Base-by-base conservation (phyloP, 2,797 vertebrate species). In the Aldrovandia affinis region DNA sequence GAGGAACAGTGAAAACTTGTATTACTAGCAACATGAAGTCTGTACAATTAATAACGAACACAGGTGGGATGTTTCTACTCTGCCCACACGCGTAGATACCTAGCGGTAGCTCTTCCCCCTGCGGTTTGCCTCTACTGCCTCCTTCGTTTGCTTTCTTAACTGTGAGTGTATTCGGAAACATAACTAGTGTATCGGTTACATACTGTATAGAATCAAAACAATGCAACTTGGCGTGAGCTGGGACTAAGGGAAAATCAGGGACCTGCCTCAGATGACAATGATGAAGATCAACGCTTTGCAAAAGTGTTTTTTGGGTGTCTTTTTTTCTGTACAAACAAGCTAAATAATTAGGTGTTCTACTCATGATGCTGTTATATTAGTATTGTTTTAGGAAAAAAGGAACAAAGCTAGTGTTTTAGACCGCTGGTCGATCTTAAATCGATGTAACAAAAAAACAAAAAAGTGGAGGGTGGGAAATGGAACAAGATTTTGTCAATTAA, bases 21-120 rank as follows among this genome's bases (percentile, higher is more conserved):
- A 86, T 77, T 80, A 89, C 52, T 86, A 85, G 87, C 68, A 78
- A 85, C 86, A 86, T 57, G 39, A 90, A 89, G 87, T 88, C 88
- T 88, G 88, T 90, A 88, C n/a, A 88, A 77, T 85, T 90, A 88
- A 86, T 85, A 86, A 86, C 84, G 68, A 90, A 86, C 86, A 89
- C 83, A 82, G 85, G 77, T 73, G 84, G 91, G 90, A 91, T 90
- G 86, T 92, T 94, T 94, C 88, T 92, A 90, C 89, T 92, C 87
- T 89, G 83, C 83, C 83, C 84, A 86, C 88, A 88, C 84, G 82
- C 80, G 83, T 81, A 33, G 28, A 18, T 33, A 28, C 39, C 22
- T 44, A 75, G 70, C 9, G 36, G 36, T 75, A 44, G 70, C 77
- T 18, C 47, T 68, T 65, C 78, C 70, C 70, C 70, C n/a, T n/a